Conservation (phyloP, 2,888 invertebrate genomes). For the Eristalis arbustorum region DNA sequence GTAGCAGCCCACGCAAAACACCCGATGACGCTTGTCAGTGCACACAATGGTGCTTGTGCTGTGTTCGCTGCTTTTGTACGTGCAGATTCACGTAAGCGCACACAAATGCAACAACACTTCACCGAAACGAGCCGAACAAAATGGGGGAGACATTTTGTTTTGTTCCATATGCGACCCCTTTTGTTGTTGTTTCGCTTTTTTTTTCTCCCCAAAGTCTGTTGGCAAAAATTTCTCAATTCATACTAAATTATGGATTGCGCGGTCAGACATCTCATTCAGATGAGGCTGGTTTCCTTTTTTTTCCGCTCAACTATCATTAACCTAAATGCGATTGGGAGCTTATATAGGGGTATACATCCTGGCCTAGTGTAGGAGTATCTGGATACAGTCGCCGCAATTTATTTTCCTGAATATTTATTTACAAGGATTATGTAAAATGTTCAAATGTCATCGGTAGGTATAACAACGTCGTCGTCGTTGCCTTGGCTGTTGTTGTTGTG, state of each 20-base stretch:
- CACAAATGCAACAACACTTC: neutral
- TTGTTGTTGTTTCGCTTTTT: neutral
- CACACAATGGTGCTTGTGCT: neutral
- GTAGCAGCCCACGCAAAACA: constrained; percentile 10
- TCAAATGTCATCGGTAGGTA: constrained; percentile 32
- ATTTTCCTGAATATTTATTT: constrained; percentile 22
- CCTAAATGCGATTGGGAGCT: neutral
- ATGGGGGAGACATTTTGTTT: neutral
- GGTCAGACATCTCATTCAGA: neutral
- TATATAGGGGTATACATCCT: constrained; percentile 4
- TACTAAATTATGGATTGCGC: neutral
- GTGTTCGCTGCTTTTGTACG: neutral
- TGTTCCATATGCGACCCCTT: neutral
- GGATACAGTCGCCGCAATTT: neutral
- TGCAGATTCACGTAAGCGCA: neutral
- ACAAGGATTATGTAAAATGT: constrained; percentile 36
- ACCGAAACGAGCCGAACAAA: neutral
- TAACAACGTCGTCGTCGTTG: constrained; percentile 12
- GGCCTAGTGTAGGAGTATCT: constrained; percentile 32
- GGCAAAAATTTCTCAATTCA: neutral
- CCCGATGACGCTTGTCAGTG: constrained; percentile 9
- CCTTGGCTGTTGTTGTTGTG: neutral
- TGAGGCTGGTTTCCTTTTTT: neutral
- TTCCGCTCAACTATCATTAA: neutral
- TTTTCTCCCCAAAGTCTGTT: neutral